Conservation (phyloP, 1,140 invertebrate genomes). For the Drosophila lacertosa region DNA sequence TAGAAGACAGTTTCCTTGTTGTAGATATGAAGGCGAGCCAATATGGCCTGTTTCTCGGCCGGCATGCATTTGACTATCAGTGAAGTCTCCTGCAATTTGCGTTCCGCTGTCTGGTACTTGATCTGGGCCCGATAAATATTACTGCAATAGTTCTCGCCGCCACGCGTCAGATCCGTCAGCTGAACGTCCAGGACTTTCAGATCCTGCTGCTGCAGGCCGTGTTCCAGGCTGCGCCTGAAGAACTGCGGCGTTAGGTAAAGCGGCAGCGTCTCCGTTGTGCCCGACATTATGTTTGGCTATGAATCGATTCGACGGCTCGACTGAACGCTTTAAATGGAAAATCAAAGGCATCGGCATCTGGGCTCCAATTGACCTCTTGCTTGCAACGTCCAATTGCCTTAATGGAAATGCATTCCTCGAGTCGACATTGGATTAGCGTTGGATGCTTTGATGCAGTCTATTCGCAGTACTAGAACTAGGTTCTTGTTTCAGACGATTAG, state of each 20-base stretch:
- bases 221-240: constrained; percentile 60
- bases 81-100: constrained; percentile 39
- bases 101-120: constrained; percentile 47
- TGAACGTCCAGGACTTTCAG: constrained; percentile 64
- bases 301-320: constrained; percentile 4
- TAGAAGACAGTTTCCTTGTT: constrained; percentile 77
- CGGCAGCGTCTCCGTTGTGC: constrained; percentile 44
- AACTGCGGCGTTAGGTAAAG: constrained; percentile 66
- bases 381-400: constrained; percentile 50
- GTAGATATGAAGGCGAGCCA: constrained; percentile 71
- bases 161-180: constrained; percentile 59
- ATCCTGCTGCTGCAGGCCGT: constrained; percentile 63
- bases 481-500: not conserved
- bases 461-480: not conserved
- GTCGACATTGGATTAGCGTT: constrained; percentile 46
- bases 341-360: constrained; percentile 19
- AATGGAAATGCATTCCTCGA: constrained; percentile 56
- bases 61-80: constrained; percentile 79
- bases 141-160: constrained; percentile 82
- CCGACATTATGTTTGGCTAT: constrained; percentile 54
- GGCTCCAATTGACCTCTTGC: constrained; percentile 58
- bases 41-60: constrained; percentile 70
- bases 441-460: constrained; percentile 43
- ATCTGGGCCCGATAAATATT: constrained; percentile 72
- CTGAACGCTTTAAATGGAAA: constrained; percentile 51